Evolutionary conservation across 2,888 invertebrate species (phyloP), one percentile per base, ranked within the genome.

Genomic region (Machimus atricapillus): DNA sequence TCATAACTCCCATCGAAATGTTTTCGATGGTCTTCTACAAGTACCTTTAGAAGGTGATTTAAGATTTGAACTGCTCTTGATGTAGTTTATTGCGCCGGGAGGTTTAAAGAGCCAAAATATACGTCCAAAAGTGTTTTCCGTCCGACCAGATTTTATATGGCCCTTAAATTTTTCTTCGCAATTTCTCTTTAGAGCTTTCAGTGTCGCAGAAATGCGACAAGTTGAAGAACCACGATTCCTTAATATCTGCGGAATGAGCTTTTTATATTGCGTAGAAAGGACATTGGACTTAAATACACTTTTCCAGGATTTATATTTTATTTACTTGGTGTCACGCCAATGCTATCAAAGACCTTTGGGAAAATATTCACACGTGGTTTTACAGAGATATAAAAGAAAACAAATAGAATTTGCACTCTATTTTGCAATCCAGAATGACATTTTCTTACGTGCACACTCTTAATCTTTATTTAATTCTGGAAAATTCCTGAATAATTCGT

Each of bases 21-120:
- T 86, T 86, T 86, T 86, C 85, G 76, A 86, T 86, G 76, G 77
- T 14, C 23, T 37, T 56, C 46, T 85, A 52, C 82, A 82, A 82
- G 82, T 82, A 82, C 82, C 82, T 82, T 82, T 82, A 56, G 34
- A 82, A 82, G 82, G 85, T 86, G 85, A 86, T 86, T 86, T 86
- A 86, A 86, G 74, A 34, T 77, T 77, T 77, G 52, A 56, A 77
- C 76, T 86, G 85, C 52, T 77, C 31, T 77, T 76, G 85, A 86
- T 86, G 85, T 77, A 52, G 77, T 86, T 86, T 86, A 86, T 86
- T 86, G 77, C 34, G 46, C 8, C 16, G 34, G 31, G 31, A 52
- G 82, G 58, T 58, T 82, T 82, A 58, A 82, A 66, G 82, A 31
- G 37, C n/a, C 19, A n/a, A 58, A 66, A 58, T 82, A 82, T 82